These are phyloP conservation scores for Onychomys leucogaster DNA, from an alignment of 2,797 vertebrate species.

Conservation along the genomic window DNA sequence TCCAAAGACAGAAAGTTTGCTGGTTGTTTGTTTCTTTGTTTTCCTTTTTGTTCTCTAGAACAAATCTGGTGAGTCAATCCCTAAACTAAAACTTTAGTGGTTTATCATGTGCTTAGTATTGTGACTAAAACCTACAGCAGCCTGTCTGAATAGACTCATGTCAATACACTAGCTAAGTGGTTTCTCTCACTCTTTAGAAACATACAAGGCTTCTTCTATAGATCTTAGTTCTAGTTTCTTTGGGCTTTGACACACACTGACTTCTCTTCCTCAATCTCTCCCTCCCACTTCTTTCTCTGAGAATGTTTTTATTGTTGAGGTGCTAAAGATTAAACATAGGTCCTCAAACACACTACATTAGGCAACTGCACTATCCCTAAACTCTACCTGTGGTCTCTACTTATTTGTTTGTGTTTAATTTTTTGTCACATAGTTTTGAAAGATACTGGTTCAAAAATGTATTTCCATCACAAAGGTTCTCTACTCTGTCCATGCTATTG, in stretches of 20 bases:
- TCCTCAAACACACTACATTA: too few relatives aligned
- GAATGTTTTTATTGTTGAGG: background rate
- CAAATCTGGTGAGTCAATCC: background rate
- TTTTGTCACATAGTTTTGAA: background rate
- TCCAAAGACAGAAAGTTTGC: background rate
- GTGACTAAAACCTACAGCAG: background rate
- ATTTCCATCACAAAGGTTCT: background rate
- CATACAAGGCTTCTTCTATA: background rate
- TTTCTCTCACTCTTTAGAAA: background rate
- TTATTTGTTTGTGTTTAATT: background rate
- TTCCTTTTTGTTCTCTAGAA: background rate
- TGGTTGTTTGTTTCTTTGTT: background rate
- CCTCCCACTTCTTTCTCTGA: background rate
- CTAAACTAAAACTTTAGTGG: background rate
- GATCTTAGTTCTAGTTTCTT: background rate
- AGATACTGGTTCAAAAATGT: background rate
- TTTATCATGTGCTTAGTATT: background rate
- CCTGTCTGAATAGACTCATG: background rate
- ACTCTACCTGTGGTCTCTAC: background rate
- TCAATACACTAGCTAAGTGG: background rate
- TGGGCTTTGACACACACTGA: background rate
- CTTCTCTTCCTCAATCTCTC: background rate
- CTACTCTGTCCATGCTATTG: background rate
- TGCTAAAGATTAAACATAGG: background rate
- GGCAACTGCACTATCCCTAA: background rate